Conservation (phyloP, 2,888 invertebrate genomes). For the Smittia aterrima region DNA sequence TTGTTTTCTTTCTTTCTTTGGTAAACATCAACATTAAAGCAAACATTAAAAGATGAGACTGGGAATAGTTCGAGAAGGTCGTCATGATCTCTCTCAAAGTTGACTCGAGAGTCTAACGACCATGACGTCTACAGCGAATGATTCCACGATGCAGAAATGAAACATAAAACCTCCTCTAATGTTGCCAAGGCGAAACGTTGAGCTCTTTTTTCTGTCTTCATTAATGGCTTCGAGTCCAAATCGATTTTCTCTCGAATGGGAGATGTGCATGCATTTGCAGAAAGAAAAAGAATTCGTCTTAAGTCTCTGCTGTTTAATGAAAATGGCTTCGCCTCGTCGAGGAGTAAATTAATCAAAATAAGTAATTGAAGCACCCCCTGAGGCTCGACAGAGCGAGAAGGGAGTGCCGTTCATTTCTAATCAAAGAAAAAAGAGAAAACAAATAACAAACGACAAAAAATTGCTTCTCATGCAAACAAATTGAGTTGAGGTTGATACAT, state of each 20-base stretch:
- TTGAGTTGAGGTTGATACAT: not conserved
- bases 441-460: not conserved
- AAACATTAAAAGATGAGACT: not conserved
- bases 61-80: too few species aligned
- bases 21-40: not conserved
- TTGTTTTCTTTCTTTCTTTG: not conserved
- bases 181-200: not conserved
- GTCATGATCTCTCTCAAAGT: too few species aligned
- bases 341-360: conserved; percentile 13
- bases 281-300: not conserved
- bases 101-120: too few species aligned
- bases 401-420: not conserved
- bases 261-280: conserved; percentile 31
- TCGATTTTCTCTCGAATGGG: conserved; percentile 27
- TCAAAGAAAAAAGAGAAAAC: not conserved
- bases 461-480: not conserved
- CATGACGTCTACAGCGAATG: not conserved
- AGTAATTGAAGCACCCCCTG: too few species aligned
- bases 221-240: conserved; percentile 12
- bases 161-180: not conserved
- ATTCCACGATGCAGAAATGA: not conserved
- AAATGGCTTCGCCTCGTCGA: not conserved
- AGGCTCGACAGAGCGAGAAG: too few species aligned
- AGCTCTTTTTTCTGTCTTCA: not conserved
- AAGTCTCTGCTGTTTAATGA: not conserved